Conservation (phyloP, 1,140 invertebrate species). For the Leucophenga varia region DNA sequence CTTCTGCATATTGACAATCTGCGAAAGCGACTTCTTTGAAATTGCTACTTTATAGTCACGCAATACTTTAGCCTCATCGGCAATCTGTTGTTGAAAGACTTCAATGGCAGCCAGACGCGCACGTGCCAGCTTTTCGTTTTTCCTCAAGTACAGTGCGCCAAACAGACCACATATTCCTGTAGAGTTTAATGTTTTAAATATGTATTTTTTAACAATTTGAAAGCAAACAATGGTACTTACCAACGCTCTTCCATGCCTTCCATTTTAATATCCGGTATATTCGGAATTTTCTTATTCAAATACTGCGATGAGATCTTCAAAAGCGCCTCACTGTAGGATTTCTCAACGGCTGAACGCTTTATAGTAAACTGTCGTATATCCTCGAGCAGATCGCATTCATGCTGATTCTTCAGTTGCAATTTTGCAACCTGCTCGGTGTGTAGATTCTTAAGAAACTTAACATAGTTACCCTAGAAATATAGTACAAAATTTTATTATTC, state of each 20-base stretch:
- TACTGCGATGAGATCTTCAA: conserved; percentile 88
- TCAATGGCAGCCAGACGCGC: conserved; percentile 88
- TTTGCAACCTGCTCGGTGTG: conserved; percentile 91
- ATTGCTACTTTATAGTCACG: conserved; percentile 81
- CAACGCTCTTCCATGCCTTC: conserved; percentile 88
- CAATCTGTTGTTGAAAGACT: conserved; percentile 90
- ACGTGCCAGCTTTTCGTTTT: conserved; percentile 89
- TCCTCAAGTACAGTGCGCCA: conserved; percentile 94
- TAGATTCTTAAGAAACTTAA: conserved; percentile 87
- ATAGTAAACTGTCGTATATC: conserved; percentile 91
- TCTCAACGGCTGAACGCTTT: conserved; percentile 89
- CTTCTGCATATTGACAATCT: conserved; percentile 83
- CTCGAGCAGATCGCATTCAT: conserved; percentile 92
- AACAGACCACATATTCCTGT: conserved; percentile 94
- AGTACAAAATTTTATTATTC: no score
- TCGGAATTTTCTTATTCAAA: conserved; percentile 88
- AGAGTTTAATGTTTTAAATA: no score
- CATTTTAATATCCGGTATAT: conserved; percentile 83
- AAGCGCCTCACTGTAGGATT: conserved; percentile 90
- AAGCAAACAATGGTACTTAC: no score
- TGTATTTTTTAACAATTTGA: no score
- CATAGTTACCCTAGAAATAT: conserved; percentile 75
- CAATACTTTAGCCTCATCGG: conserved; percentile 86
- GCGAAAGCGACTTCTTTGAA: conserved; percentile 86
- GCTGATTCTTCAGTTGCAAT: conserved; percentile 91